These are phyloP conservation scores for Nothura maculosa DNA, from an alignment of 2,797 vertebrate genomes.

Conservation along the genomic window DNA sequence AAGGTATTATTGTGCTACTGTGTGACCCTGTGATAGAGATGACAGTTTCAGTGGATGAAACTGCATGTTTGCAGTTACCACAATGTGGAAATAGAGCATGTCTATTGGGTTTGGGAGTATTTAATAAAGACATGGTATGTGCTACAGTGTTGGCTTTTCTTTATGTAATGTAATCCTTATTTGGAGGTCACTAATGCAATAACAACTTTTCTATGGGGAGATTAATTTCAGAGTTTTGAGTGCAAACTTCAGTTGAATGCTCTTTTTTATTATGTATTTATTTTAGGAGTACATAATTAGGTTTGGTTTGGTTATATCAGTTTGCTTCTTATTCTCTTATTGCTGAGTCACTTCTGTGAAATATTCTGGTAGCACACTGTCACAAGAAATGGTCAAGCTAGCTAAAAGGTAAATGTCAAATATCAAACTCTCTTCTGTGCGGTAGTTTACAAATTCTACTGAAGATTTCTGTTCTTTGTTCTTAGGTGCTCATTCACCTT, in stretches of 20 bases:
- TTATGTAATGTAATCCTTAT: background rate
- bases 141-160: background rate
- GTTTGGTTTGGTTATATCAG: background rate
- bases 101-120: background rate
- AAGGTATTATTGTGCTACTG: background rate
- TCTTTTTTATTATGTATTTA: background rate
- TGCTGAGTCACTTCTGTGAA: background rate
- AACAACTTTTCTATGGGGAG: background rate
- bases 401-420: background rate
- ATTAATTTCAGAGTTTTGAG: background rate
- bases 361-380: background rate
- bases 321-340: background rate
- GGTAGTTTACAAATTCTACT: background rate
- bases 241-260: background rate
- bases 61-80: background rate
- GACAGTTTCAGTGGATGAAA: background rate
- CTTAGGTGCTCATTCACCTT: fast-evolving
- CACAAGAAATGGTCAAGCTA: background rate
- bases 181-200: background rate
- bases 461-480: background rate
- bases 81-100: background rate
- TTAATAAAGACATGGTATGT: background rate
- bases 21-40: background rate
- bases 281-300: background rate
- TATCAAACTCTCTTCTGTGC: background rate